Base-by-base conservation (phyloP, 2,888 invertebrate genomes). In the Limulus polyphemus region DNA sequence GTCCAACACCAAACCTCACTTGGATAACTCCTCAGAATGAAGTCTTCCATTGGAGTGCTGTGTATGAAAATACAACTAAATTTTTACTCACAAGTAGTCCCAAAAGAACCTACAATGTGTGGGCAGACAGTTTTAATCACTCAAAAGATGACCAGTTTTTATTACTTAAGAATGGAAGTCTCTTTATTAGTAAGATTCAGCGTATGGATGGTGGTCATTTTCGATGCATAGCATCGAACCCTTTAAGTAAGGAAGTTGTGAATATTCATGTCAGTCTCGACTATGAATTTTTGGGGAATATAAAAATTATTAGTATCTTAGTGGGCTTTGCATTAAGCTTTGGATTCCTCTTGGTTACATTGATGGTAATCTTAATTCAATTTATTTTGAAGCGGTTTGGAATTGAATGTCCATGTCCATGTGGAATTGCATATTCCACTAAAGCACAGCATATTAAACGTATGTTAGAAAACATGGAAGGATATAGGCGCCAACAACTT, bases 1-100 rank as follows among this genome's bases (percentile, higher is more conserved):
- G 95, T 0, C 98, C 98, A 10, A 94, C 97, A 94, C 99, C 98
- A 1, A 86, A 84, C 71, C 94, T 99, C 61, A 93, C 91, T 77
- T 81, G 71, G 71, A 67, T 93, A 92, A 90, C 90, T 1, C 75
- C 74, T 1, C 65, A 67, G 47, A 69, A 71, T 56, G 48, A 67
- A 32, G 67, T 71, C 48, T 82, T 83, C 70, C 87, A 88, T 66
- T 88, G 88, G 84, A 86, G 86, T 74, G 87, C 87, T 0, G 86
- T n/a, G 10, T 49, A 59, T 16, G 47, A 52, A 11, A 59, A 32
- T 49, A 10, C 46, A 46, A 47, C 49, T 13, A 32, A 32, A 32
- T 32, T 32, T 7, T 32, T 32, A 32, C 32, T 32, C 32, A 32
- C 32, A 32, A 32, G 32, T 32, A 17, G 14, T 13, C 51, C 46